Base-by-base conservation (phyloP, 1,140 invertebrate species). In the Orchestia grillus region DNA sequence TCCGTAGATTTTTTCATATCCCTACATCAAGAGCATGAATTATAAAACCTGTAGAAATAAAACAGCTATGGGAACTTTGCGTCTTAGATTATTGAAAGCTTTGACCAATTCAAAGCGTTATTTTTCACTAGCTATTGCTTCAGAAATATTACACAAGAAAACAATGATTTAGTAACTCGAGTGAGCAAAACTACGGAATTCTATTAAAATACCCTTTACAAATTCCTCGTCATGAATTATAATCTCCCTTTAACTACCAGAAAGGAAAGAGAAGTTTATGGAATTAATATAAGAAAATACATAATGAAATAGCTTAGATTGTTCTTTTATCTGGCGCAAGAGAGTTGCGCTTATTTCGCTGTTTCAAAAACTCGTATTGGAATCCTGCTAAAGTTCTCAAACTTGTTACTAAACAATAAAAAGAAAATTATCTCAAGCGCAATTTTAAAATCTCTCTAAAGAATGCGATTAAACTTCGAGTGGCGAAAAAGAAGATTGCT, bases 331-430 rank as follows among this genome's bases (percentile, higher is more conserved):
- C 88, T 90, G 3, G 88, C 8, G 28, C n/a, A 44, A 90, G 87
- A n/a, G 4, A 90, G 43, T 42, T 44, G 88, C 43, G 8, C 41
- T 15, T 90, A 41, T 44, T 4, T 8, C 88, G 88, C 88, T 90
- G 88, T 90, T 90, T 90, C 41, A 41, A 41, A 90, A 90, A 90
- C 88, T 90, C n/a, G 42, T 90, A 90, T 90, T 90, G 88, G 62
- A 90, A 90, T 90, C 88, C 11, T 90, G 62, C 62, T 90, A 41
- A 44, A 90, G 43, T 41, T 90, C 43, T 90, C 43, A 41, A 90
- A 90, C 88, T 90, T 44, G 88, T 90, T 44, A 11, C 88, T 90
- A 90, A 90, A 90, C 88, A 42, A 90, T 41, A 90, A 90, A 90
- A 90, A 90, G 11, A 4, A 42, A 90, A 90, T 90, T 44, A 90